These are phyloP conservation scores for Microplitis manilae DNA, from an alignment of 2,888 invertebrate genomes.

Conservation along the genomic window DNA sequence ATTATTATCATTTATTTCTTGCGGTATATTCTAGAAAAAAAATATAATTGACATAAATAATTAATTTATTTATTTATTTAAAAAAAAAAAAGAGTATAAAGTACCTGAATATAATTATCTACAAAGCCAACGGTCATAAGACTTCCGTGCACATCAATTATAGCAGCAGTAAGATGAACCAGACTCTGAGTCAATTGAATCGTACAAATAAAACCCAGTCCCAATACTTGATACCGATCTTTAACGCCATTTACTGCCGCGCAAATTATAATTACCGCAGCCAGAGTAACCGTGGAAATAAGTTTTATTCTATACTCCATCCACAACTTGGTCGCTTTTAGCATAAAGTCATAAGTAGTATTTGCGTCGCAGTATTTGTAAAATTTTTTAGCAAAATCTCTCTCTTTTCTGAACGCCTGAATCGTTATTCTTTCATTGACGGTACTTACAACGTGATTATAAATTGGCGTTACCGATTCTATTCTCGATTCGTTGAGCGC, in stretches of 20 bases:
- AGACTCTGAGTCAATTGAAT: constrained; percentile 55
- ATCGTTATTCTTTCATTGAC: constrained; percentile 57
- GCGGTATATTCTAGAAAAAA: constrained; percentile 51
- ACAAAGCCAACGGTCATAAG: constrained; percentile 53
- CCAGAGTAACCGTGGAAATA: constrained; percentile 51
- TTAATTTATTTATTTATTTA: not conserved
- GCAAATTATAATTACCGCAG: constrained; percentile 49
- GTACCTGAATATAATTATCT: constrained; percentile 56
- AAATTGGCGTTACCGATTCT: constrained; percentile 55
- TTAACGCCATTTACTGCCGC: constrained; percentile 48
- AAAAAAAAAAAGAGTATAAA: not conserved
- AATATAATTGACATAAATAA: not conserved
- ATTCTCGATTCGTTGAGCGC: constrained; percentile 55
- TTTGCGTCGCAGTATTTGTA: constrained; percentile 58
- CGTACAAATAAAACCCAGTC: constrained; percentile 56
- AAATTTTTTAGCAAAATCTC: constrained; percentile 58
- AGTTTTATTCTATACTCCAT: constrained; percentile 57
- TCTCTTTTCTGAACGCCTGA: constrained; percentile 59
- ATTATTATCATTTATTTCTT: constrained; percentile 51
- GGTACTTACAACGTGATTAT: constrained; percentile 56
- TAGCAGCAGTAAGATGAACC: constrained; percentile 49
- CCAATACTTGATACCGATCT: constrained; percentile 51
- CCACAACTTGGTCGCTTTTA: constrained; percentile 58
- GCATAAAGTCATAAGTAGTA: constrained; percentile 57
- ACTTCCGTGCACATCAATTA: constrained; percentile 52